phyloP scores from a whole-genome alignment of 2,113 vertebrate species.

The Psittacara wagleri region DNA sequence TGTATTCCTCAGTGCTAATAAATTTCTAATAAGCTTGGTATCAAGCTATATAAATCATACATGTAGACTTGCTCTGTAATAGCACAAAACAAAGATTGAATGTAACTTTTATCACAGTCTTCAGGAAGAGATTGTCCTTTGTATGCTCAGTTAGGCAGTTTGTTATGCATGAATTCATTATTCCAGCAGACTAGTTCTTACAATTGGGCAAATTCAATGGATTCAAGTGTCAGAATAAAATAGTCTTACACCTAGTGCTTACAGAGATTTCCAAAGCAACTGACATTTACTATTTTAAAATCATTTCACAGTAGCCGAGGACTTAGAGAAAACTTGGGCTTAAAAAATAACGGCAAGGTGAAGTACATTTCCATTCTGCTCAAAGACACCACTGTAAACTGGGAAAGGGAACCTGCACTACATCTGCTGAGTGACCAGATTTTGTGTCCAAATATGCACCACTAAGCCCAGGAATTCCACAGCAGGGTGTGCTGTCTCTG shows the following conservation, averaged over 20 bases:
- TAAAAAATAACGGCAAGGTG: conserved; percentile 2
- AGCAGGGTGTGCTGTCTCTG: not conserved
- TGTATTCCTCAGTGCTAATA: not conserved
- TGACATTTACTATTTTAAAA: conserved; percentile 31
- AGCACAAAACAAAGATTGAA: not conserved
- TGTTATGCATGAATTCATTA: conserved; percentile 40
- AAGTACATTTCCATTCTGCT: not conserved
- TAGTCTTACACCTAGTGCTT: not conserved
- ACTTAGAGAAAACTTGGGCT: not conserved
- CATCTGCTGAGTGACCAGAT: not conserved
- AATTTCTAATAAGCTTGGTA: conserved; percentile 35
- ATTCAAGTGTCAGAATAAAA: not conserved
- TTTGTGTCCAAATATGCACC: not conserved
- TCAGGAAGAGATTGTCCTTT: not conserved
- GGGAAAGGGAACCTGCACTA: not conserved
- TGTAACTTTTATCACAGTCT: not conserved
- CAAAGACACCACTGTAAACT: not conserved
- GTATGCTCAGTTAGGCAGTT: conserved; percentile 9
- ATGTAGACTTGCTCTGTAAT: not conserved
- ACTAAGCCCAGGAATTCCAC: not conserved
- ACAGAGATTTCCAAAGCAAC: conserved; percentile 5
- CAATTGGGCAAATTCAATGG: not conserved
- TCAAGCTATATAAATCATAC: not conserved
- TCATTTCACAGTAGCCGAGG: not conserved
- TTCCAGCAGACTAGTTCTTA: not conserved